Evolutionary conservation across 2,113 vertebrate species (phyloP), one percentile per base, ranked within the genome.

Genomic region (Channa argus): DNA sequence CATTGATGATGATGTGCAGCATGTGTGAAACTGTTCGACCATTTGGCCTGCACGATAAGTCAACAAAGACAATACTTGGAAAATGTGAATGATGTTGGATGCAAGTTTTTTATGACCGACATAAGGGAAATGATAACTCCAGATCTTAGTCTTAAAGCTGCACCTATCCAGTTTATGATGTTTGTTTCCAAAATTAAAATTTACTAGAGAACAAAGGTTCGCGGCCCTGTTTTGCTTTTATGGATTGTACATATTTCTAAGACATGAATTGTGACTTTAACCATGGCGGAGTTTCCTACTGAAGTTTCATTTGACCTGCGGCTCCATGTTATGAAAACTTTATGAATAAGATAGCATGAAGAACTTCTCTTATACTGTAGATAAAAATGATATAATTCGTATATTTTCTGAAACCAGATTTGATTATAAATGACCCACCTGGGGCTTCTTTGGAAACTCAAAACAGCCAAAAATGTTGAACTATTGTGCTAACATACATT

Each of bases 1-100:
- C 71, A 52, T 52, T 76, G 85, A 63, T 69, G 69, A 71, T 59
- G 74, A 79, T 54, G n/a, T 74, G 56, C 67, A 86, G 51, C 79
- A 81, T 80, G 82, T 87, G 81, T 83, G 79, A 84, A 75, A 85
- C 83, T 77, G 36, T 56, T 82, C 70, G 60, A 69, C 73, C 38
- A 58, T 78, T 85, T 79, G 64, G 65, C 49, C 38, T 66, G 53
- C 65, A 8, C 6, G 37, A 64, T 90, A 84, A 88, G 83, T 90
- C 86, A 88, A 66, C 78, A 70, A 13, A 52, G 24, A 49, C 38
- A 62, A 61, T 37, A 61, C 80, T 88, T 78, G 75, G 83, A 84
- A 75, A 63, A 80, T 43, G 41, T 66, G 49, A 56, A 55, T 41
- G 68, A 81, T 76, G 53, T 82, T 77, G 69, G 77, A 83, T 76